These are phyloP conservation scores for Calameuta filiformis DNA, from an alignment of 2,888 invertebrate genomes.

Conservation along the genomic window DNA sequence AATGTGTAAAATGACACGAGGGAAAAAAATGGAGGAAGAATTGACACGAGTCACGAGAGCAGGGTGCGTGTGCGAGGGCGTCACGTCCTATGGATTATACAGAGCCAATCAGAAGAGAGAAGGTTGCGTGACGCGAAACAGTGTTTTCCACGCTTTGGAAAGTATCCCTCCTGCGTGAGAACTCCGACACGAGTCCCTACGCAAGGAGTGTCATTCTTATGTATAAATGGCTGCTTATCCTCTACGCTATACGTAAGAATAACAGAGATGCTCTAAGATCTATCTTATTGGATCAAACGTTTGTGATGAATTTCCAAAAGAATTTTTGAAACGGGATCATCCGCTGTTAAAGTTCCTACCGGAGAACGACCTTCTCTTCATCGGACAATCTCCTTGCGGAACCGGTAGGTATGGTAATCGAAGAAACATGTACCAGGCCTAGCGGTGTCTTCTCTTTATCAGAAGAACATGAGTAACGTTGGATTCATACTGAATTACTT, in stretches of 20 bases:
- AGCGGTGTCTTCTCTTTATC: background rate
- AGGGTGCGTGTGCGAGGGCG: conserved; percentile 23
- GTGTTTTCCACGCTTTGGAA: conserved; percentile 58
- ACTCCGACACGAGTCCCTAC: background rate
- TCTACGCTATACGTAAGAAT: background rate
- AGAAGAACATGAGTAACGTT: background rate
- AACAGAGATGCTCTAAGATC: background rate
- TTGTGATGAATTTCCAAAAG: background rate
- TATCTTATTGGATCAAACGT: background rate
- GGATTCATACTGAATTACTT: background rate
- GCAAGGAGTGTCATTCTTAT: background rate
- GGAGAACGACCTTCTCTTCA: background rate
- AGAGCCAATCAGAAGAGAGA: conserved; percentile 39
- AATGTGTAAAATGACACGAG: background rate
- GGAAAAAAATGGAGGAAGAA: conserved; percentile 7
- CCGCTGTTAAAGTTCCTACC: background rate
- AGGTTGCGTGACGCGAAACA: conserved; percentile 43
- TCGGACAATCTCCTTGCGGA: background rate
- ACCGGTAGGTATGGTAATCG: background rate
- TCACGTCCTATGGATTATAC: conserved; percentile 10
- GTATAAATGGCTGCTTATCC: background rate
- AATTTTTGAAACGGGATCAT: background rate
- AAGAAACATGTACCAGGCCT: background rate
- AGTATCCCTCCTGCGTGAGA: conserved; percentile 16
- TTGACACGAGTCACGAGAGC: conserved; percentile 10